A percentile compares a stretch with the other conserved stretches of the same genome.
Conservation (phyloP, 1,140 invertebrate species). For the Brachionus rubens region DNA sequence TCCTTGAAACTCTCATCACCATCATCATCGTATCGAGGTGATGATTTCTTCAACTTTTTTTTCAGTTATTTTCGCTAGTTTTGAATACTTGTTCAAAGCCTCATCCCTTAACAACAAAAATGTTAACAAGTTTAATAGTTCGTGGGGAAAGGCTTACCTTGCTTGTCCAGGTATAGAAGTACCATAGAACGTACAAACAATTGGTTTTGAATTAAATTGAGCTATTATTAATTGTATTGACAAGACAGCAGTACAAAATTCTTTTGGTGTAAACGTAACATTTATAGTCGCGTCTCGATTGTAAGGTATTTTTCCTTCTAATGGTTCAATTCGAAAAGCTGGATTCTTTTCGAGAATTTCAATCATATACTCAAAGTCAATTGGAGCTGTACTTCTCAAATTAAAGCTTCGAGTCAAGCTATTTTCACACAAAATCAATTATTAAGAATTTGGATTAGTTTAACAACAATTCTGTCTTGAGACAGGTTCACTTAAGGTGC, state of each 20-base stretch:
- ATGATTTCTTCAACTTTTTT: neutral
- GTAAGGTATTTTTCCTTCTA: constrained; percentile 57
- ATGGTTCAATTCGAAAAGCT: constrained; percentile 56
- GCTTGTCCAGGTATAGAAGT: constrained; percentile 54
- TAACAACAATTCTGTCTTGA: too few species aligned
- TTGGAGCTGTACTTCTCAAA: constrained; percentile 55
- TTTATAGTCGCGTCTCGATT: constrained; percentile 54
- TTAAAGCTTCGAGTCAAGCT: constrained; percentile 51
- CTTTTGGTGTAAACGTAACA: constrained; percentile 57
- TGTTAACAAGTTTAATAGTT: neutral
- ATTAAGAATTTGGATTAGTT: too few species aligned
- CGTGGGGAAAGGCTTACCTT: constrained; percentile 48
- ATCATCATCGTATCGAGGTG: neutral
- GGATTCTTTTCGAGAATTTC: constrained; percentile 54
- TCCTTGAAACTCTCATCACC: neutral
- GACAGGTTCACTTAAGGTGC: too few species aligned
- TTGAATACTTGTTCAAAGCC: neutral
- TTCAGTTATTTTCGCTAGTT: neutral
- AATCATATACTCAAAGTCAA: constrained; percentile 60
- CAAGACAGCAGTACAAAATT: constrained; percentile 57
- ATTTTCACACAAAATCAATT: too few species aligned
- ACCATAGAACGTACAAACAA: constrained; percentile 57
- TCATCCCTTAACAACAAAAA: neutral
- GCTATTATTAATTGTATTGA: constrained; percentile 56
- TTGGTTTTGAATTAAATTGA: constrained; percentile 58